Percentiles rank a stretch among this genome's conserved stretches.
Conservation (phyloP, 2,113 vertebrate species). For the Lepus europaeus region DNA sequence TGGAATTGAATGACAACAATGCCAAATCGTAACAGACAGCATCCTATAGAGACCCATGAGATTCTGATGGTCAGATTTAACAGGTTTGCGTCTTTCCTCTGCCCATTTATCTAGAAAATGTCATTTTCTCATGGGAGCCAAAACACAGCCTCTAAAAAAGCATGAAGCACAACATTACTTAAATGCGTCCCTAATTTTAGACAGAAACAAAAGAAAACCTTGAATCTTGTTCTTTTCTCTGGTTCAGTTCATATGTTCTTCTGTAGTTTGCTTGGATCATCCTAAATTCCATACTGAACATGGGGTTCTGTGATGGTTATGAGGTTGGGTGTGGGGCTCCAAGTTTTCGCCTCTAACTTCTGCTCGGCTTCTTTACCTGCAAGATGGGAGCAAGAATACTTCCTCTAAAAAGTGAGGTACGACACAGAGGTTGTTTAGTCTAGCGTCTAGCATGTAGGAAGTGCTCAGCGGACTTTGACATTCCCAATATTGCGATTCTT, state of each 20-base stretch:
- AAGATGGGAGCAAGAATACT: not conserved
- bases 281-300: too few relatives aligned
- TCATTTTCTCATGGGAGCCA: not conserved
- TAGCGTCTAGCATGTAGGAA: not conserved
- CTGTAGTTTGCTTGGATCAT: not conserved
- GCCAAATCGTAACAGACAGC: not conserved
- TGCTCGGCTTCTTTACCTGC: not conserved
- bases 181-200: slow-evolving; percentile 17
- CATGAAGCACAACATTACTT: not conserved
- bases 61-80: not conserved
- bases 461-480: not conserved
- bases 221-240: not conserved
- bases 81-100: not conserved
- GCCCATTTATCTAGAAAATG: slow-evolving; percentile 6
- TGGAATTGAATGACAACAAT: slow-evolving; percentile 37
- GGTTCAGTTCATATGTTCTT: not conserved
- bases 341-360: not conserved
- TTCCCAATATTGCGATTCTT: not conserved
- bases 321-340: not conserved
- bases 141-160: not conserved
- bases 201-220: not conserved
- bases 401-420: not conserved
- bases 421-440: too few relatives aligned
- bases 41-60: not conserved
- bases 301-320: too few relatives aligned